Evolutionary conservation across 2,797 vertebrate genomes (phyloP), one percentile per base, ranked within the genome.

Genomic region (Cyprinella venusta): DNA sequence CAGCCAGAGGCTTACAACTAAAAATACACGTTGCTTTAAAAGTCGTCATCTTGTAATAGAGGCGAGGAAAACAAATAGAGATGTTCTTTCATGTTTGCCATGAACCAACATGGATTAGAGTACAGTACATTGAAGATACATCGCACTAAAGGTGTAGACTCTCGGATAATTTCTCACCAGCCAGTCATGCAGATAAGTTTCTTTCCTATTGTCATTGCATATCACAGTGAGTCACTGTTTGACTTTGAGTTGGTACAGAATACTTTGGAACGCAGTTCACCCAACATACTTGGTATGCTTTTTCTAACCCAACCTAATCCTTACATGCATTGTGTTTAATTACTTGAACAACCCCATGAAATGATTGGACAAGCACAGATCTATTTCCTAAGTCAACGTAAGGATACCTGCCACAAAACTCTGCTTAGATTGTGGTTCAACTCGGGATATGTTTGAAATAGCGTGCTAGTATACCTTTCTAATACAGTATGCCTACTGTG

Each of bases 1-100:
- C 92, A 92, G 90, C 86, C 80, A 85, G 88, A 88, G 90, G 91
- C 83, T 86, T 86, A 89, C 84, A 82, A 76, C 91, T 94, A 93
- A 94, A 95, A 94, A 94, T 94, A 95, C 78, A 76, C 82, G 70
- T 83, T 24, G 80, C 89, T 92, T 88, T 84, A 1, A 65, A 89
- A 91, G 89, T 88, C 87, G 90, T 92, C 90, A 88, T 88, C 92
- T 89, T 92, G 90, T 83, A 91, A 88, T 84, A 77, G 48, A 85
- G 93, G 90, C 91, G 90, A 90, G 86, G 86, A 88, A 42, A 68
- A 88, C 68, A 90, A 91, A 87, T 85, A 88, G 87, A 82, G 54
- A 59, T 54, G 4, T 65, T 30, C 70, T 77, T 82, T 89, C 79
- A 86, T 88, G 88, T 90, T 77, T 82, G 85, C n/a, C 36, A 19